Conservation (phyloP, 2,888 invertebrate genomes). For the Pterostichus madidus region DNA sequence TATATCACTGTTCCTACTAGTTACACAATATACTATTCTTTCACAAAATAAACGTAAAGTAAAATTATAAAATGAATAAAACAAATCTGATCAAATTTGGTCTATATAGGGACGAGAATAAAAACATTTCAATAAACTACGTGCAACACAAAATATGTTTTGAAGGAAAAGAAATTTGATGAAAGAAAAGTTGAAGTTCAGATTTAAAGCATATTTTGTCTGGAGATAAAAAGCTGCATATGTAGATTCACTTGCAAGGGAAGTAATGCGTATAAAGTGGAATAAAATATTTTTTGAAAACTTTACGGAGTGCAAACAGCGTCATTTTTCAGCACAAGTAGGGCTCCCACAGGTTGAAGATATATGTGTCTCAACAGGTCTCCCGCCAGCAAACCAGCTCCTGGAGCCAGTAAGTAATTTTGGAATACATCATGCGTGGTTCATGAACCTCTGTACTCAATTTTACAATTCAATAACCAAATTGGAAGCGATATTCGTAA, state of each 20-base stretch:
- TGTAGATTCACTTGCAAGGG: slow-evolving; percentile 21
- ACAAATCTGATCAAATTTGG: too few species aligned
- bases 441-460: neutral
- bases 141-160: neutral
- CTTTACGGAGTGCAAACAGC: slow-evolving; percentile 63
- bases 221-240: slow-evolving; percentile 27
- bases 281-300: slow-evolving; percentile 50
- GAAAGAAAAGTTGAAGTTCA: slow-evolving; percentile 6
- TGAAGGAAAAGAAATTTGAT: neutral
- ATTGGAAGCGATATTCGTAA: neutral
- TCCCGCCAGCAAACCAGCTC: slow-evolving; percentile 6
- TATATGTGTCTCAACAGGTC: slow-evolving; percentile 65
- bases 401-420: slow-evolving; percentile 61
- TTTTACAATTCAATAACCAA: slow-evolving; percentile 21
- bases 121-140: too few species aligned
- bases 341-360: slow-evolving; percentile 65
- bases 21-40: too few species aligned
- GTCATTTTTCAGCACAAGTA: slow-evolving; percentile 58
- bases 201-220: slow-evolving; percentile 21
- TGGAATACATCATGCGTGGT: slow-evolving; percentile 53
- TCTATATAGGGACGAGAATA: too few species aligned
- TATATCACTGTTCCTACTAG: too few species aligned
- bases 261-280: slow-evolving; percentile 38
- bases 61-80: too few species aligned
- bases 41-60: too few species aligned